Conservation (phyloP, 2,113 vertebrate species). For the Scalopus aquaticus region DNA sequence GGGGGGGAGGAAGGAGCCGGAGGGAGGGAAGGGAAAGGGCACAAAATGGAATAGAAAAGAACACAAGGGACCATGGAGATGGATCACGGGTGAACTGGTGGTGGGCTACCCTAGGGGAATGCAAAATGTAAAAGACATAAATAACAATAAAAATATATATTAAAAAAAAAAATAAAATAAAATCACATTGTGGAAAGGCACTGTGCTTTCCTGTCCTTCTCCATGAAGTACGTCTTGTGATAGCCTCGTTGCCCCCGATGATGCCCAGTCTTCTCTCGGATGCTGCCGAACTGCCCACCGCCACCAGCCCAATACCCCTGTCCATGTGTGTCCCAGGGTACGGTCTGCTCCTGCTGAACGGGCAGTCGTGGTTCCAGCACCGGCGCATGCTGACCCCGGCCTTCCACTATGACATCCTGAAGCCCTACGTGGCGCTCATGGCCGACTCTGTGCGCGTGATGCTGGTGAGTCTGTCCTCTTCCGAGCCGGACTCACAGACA, state of each 20-base stretch:
- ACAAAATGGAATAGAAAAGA: no score
- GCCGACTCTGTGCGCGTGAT: slow-evolving; percentile 87
- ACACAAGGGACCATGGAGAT: no score
- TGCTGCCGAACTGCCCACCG: accelerated
- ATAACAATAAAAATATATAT: no score
- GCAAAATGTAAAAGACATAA: no score
- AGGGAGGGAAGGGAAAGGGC: no score
- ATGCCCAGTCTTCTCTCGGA: not conserved
- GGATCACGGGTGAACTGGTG: no score
- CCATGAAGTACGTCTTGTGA: not conserved
- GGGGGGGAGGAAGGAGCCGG: no score
- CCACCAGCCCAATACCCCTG: no score
- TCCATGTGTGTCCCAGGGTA: slow-evolving; percentile 84
- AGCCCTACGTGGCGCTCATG: slow-evolving; percentile 88
- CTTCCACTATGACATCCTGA: slow-evolving; percentile 93
- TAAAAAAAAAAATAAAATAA: no score
- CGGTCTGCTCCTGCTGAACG: slow-evolving; percentile 87
- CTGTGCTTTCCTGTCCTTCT: not conserved
- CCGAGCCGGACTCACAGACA: not conserved
- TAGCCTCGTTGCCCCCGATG: not conserved
- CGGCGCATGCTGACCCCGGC: slow-evolving; percentile 91
- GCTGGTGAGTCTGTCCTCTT: slow-evolving; percentile 84
- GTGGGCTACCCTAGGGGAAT: no score
- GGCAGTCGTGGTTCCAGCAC: slow-evolving; percentile 90
- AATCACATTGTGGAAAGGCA: not conserved